These are phyloP conservation scores for Hydra vulgaris DNA, from an alignment of 30 jellyfish, hydroid and myxozoan species.

Conservation along the genomic window DNA sequence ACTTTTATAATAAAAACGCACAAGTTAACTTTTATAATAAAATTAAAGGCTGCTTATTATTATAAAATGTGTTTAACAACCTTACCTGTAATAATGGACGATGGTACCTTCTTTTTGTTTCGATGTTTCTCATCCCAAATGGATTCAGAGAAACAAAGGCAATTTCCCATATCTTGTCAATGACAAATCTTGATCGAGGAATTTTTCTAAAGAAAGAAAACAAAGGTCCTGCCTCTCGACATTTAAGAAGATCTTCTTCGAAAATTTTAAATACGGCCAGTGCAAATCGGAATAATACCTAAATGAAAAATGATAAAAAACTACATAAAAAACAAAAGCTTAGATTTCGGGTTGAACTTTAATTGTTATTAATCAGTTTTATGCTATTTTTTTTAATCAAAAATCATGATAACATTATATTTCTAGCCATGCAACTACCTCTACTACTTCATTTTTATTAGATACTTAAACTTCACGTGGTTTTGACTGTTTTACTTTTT, in stretches of 20 bases:
- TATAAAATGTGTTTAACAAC: not conserved
- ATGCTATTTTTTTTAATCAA: no score
- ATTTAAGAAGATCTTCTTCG: conserved; percentile 75
- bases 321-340: no score
- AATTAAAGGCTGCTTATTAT: no score
- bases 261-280: conserved; percentile 76
- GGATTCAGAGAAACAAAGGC: conserved; percentile 77
- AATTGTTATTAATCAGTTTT: no score
- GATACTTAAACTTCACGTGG: no score
- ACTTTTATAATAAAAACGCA: not conserved
- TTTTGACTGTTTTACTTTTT: no score
- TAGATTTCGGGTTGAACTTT: no score
- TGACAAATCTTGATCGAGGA: conserved; percentile 42
- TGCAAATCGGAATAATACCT: conserved; percentile 80
- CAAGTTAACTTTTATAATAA: not conserved
- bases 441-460: no score
- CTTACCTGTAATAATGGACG: conserved; percentile 62
- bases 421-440: no score
- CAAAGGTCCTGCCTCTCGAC: conserved; percentile 48
- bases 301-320: not conserved
- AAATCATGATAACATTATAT: no score
- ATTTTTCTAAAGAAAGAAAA: conserved; percentile 55
- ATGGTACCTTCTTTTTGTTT: conserved; percentile 47
- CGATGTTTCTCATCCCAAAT: conserved; percentile 44
- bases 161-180: conserved; percentile 42